Evolutionary conservation across 1,140 invertebrate genomes (phyloP).

Genomic region (Chironomus striatipennis): DNA sequence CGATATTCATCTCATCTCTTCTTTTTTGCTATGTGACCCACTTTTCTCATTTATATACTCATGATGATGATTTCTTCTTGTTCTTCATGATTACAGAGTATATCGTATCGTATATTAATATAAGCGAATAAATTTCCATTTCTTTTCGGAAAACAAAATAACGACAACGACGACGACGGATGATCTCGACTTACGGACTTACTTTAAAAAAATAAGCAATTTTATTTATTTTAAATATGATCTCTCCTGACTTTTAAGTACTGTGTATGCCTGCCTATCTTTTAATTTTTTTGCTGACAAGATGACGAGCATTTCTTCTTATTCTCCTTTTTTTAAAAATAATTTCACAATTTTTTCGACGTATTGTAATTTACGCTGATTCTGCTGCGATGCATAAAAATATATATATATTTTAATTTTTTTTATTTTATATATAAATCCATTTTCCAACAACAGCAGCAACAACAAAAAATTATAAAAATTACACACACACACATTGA

Average conservation of each 20-base stretch:
- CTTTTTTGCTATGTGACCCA: background rate
- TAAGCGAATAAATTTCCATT: no score
- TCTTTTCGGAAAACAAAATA: no score
- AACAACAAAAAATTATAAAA: background rate
- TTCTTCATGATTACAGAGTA: background rate
- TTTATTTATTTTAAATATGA: no score
- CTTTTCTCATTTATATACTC: background rate
- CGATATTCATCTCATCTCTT: background rate
- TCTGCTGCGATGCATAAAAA: background rate
- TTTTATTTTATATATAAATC: background rate
- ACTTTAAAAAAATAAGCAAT: no score
- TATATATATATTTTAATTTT: background rate
- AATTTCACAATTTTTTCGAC: constrained; percentile 8
- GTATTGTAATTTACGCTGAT: constrained; percentile 6
- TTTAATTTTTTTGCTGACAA: no score
- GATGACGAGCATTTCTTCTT: background rate
- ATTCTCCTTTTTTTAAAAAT: background rate
- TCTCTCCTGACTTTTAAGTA: no score
- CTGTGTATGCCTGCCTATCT: no score
- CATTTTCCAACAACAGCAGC: background rate
- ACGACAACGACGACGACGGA: no score
- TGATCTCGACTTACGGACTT: no score
- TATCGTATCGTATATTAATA: no score
- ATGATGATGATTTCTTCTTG: background rate
- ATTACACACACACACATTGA: background rate